A percentile compares a stretch with the other conserved stretches of the same genome.
phyloP scores from a whole-genome alignment of 2,113 vertebrate genomes.

The Verasper variegatus region DNA sequence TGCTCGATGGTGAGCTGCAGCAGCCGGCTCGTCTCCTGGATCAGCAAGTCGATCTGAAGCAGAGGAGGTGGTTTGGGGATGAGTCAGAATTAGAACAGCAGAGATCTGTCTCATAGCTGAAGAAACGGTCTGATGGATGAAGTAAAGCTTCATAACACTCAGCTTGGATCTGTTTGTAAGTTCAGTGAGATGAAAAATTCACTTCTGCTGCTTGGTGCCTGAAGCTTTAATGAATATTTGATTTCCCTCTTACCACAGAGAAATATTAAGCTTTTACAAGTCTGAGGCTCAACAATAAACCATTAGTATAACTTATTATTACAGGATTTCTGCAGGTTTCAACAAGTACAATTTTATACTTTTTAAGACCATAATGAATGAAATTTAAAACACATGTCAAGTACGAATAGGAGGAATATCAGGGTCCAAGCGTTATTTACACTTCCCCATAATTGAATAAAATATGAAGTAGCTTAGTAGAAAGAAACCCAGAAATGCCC shows the following conservation, averaged over 20 bases:
- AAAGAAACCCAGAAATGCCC: no score
- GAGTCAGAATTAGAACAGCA: not conserved
- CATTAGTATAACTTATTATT: not conserved
- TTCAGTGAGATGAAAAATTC: not conserved
- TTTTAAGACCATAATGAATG: no score
- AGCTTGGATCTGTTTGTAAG: not conserved
- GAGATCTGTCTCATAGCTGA: not conserved
- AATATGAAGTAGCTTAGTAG: no score
- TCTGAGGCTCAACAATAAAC: not conserved
- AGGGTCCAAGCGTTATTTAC: no score
- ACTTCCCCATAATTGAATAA: no score
- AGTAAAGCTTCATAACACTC: not conserved
- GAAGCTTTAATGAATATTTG: not conserved
- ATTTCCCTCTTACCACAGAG: not conserved
- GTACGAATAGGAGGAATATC: no score
- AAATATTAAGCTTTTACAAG: not conserved
- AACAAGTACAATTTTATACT: no score
- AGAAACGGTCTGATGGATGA: not conserved
- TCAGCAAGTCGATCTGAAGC: conserved; percentile 91
- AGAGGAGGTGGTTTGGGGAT: rapidly evolving
- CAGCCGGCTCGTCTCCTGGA: conserved; percentile 94
- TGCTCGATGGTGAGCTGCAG: conserved; percentile 97
- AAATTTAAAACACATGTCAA: no score
- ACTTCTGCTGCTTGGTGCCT: not conserved
- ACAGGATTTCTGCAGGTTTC: no score